phyloP scores from a whole-genome alignment of 23 tunicate genomes.

The Ascidia mentula region DNA sequence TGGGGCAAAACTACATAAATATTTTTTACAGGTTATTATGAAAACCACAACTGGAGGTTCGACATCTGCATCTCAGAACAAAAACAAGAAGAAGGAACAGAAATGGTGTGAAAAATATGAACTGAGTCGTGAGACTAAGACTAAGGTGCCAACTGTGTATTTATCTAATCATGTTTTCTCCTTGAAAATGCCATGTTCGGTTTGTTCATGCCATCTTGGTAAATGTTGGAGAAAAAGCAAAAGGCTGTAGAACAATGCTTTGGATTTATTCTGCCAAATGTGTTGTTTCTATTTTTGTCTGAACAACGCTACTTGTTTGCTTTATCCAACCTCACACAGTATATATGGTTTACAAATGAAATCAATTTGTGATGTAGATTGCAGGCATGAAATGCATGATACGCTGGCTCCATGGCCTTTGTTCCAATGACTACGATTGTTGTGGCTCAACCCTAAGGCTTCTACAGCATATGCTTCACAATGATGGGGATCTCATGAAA shows the following conservation, averaged over 20 bases:
- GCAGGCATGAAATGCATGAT: slow-evolving; percentile 95
- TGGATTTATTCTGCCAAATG: no score
- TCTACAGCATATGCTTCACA: slow-evolving; percentile 87
- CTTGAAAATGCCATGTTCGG: slow-evolving; percentile 6
- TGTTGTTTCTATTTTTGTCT: no score
- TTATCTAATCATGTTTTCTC: background rate
- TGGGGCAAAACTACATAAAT: no score
- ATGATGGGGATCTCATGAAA: slow-evolving; percentile 93
- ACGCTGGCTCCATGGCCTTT: slow-evolving; percentile 77
- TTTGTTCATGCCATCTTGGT: background rate
- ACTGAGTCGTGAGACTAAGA: slow-evolving; percentile 54
- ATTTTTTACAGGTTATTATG: slow-evolving; percentile 58
- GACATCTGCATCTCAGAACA: background rate
- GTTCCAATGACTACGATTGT: slow-evolving; percentile 73
- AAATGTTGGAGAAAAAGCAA: background rate
- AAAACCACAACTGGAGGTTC: slow-evolving; percentile 28
- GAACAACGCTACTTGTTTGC: no score
- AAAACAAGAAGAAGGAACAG: slow-evolving; percentile 66
- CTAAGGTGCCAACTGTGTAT: slow-evolving; percentile 46
- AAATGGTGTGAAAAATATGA: slow-evolving; percentile 79
- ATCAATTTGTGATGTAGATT: slow-evolving; percentile 19
- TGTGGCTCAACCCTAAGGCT: slow-evolving; percentile 80
- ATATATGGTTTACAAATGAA: no score
- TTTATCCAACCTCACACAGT: no score
- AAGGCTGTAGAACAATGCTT: background rate